Evolutionary conservation across 2,797 vertebrate species (phyloP).

Genomic region (Buceros bicornis): DNA sequence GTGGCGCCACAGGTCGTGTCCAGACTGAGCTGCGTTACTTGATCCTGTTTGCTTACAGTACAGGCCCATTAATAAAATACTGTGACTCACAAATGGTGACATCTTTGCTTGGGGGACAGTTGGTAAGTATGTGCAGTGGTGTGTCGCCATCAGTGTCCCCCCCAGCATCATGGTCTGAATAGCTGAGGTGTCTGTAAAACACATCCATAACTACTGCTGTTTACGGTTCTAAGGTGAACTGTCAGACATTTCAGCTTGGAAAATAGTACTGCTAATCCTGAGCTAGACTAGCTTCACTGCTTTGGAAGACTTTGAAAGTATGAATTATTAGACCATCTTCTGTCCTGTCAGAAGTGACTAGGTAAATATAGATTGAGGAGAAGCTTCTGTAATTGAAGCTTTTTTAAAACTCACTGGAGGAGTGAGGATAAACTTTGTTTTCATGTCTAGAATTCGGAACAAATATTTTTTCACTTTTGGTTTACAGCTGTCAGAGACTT

Average conservation of each 20-base stretch:
- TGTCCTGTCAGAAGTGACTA: background rate
- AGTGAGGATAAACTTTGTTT: background rate
- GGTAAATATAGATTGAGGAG: background rate
- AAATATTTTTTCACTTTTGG: background rate
- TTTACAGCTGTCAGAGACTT: background rate
- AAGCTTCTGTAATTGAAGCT: background rate
- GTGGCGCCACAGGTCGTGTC: background rate
- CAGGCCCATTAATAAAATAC: background rate
- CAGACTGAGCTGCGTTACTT: background rate
- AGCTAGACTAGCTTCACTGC: background rate
- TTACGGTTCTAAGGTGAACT: background rate
- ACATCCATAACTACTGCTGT: background rate
- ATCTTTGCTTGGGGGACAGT: background rate
- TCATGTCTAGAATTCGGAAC: background rate
- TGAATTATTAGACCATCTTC: background rate
- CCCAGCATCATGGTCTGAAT: background rate
- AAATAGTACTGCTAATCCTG: background rate
- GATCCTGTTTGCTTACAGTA: background rate
- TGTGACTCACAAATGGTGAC: background rate
- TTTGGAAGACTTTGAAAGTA: background rate
- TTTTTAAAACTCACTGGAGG: background rate
- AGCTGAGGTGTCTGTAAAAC: background rate
- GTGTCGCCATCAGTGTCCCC: background rate
- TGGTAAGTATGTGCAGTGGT: rapidly evolving
- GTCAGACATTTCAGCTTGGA: background rate